A percentile compares a stretch with the other conserved stretches of the same genome.
Evolutionary conservation across 2,113 vertebrate genomes (phyloP).

Genomic region (Acanthochromis polyacanthus): DNA sequence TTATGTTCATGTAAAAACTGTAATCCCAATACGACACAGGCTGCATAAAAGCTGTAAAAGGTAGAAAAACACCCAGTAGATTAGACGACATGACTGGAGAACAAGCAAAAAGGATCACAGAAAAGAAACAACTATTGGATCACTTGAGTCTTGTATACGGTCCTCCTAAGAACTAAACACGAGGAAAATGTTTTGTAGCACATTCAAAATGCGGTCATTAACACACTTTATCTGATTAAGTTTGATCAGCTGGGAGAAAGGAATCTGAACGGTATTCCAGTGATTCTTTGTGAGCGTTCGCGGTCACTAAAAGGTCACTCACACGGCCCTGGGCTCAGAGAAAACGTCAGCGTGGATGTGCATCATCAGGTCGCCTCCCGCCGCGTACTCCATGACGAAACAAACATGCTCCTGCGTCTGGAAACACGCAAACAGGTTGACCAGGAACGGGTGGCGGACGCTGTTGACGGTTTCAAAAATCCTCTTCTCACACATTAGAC

Average conservation of each 20-base stretch:
- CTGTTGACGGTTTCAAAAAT: conserved; percentile 99
- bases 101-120: background rate
- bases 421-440: conserved; percentile 99
- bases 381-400: conserved; percentile 99
- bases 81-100: background rate
- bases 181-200: no score
- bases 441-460: conserved; percentile 98
- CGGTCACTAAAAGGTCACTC: conserved; percentile 77
- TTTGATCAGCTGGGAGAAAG: no score
- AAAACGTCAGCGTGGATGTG: conserved; percentile 99
- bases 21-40: conserved; percentile 96
- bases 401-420: conserved; percentile 99
- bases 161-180: no score
- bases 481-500: conserved; percentile 99
- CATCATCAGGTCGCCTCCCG: conserved; percentile 99
- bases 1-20: conserved; percentile 98
- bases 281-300: no score
- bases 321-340: conserved; percentile 97
- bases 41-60: conserved; percentile 93
- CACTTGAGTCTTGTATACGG: no score
- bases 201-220: no score
- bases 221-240: no score
- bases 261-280: no score
- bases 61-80: background rate
- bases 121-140: background rate